Base-by-base conservation (phyloP, 2,797 vertebrate species). In the Malacoctenus gilli region DNA sequence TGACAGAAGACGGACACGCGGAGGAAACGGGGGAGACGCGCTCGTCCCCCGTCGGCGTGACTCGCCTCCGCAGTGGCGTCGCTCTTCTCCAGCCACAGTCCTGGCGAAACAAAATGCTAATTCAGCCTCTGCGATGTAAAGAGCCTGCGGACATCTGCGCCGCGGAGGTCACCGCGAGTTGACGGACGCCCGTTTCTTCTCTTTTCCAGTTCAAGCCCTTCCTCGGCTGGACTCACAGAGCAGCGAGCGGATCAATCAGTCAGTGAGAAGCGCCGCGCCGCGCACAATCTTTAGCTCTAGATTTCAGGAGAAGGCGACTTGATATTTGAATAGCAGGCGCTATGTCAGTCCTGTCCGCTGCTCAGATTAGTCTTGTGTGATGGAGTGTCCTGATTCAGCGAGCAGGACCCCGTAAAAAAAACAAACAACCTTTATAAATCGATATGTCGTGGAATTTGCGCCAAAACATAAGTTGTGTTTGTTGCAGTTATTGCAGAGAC, bases 191-290 rank as follows among this genome's bases (percentile, higher is more conserved):
- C 61, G 46, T 34, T 41, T 59, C 49, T 34, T 32, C 44, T 51
- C 60, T 22, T 28, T 31, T 31, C 0, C 5, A 30, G 53, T 72
- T 52, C 15, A 3, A 74, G 58, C 11, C 46, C 46, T 23, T 49
- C 53, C 58, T 54, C 64, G 25, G 63, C 79, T 77, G 2, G 71
- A 75, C 79, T 82, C 76, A 79, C 72, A 68, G 77, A 82, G 82
- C 54, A 72, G 68, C 57, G 13, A 41, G 31, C 2, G 55, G 75
- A 73, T 72, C 14, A 20, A 72, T 65, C 16, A 38, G 61, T 62
- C 62, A 41, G 47, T 37, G 37, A 25, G 51, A 20, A 59, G 58
- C 16, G 35, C 38, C 9, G 12, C 2, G 59, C 43, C 8, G 20
- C 28, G 39, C 54, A 28, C 53, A 19, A 55, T 54, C 41, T 6